Evolutionary conservation across 2,888 invertebrate species (phyloP), one percentile per base, ranked within the genome.

Genomic region (Hololepta plana): DNA sequence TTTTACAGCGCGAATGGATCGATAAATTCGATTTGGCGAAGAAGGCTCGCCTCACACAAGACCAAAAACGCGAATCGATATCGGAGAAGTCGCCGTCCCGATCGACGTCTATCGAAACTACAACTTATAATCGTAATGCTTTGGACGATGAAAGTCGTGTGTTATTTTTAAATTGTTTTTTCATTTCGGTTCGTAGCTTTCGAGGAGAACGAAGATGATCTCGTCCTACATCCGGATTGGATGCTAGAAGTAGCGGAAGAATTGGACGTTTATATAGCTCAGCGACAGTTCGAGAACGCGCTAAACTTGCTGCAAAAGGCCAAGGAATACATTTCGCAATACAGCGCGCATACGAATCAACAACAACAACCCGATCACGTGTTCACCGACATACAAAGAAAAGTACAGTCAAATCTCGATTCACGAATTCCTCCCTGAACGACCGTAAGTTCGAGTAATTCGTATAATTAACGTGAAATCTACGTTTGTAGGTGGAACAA

Each of bases 221-320:
- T 35, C 20, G 38, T 38, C 6, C 34, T 38, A 12, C 53, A 53
- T 20, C 84, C 88, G 0, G 85, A 87, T 45, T 95, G 93, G 93
- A 55, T 95, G 28, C 55, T 73, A 29, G 90, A 93, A 52, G 73
- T 85, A 3, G 76, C 85, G 2, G 95, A 95, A 51, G 93, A 95
- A 53, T 59, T 96, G 28, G 91, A 96, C 59, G 90, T 93, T 8
- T 71, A 79, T 41, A 82, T 95, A 37, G 95, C 93, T 1, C 90
- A 95, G 54, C 68, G 95, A 40, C 87, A 93, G 53, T 95, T 95
- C 47, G 87, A 91, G 51, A 85, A 84, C 45, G 90, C 91, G 2
- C 76, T 87, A 36, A 67, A 71, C 35, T 59, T 90, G 8, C 68
- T 93, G 38, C 75, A 79, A 38, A 72, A 70, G 41, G 61, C 67